These are phyloP conservation scores for Gadopsis bispinosus DNA, from an alignment of 2,797 vertebrate species.

Conservation along the genomic window DNA sequence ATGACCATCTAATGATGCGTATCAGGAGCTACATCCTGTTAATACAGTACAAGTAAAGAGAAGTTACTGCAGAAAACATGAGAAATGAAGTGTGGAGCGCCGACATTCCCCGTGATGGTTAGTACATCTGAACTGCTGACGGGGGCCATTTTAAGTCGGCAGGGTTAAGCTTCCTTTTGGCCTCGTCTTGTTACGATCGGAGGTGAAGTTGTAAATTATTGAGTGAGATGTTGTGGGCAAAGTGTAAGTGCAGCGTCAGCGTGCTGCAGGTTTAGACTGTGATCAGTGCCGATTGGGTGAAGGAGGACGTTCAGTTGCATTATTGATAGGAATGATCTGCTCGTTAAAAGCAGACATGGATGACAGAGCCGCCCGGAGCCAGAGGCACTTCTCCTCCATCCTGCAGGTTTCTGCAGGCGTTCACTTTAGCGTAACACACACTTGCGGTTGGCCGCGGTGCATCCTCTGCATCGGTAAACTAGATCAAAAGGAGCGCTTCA, in stretches of 20 bases:
- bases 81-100: conserved; percentile 6
- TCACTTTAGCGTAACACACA: not conserved
- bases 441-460: not conserved
- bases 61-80: not conserved
- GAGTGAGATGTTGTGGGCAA: conserved; percentile 49
- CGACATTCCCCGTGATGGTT: conserved; percentile 18
- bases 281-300: conserved; percentile 37
- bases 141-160: not conserved
- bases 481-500: conserved; percentile 39
- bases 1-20: not conserved
- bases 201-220: conserved; percentile 66
- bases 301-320: conserved; percentile 4
- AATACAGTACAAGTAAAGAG: not conserved
- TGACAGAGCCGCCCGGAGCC: not conserved
- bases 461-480: conserved; percentile 7
- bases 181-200: conserved; percentile 36
- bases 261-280: conserved; percentile 29
- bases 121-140: conserved; percentile 47
- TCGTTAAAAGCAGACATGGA: conserved; percentile 17
- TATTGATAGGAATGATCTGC: conserved; percentile 27
- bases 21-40: not conserved
- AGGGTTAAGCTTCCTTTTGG: conserved; percentile 56
- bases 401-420: not conserved
- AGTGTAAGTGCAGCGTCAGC: conserved; percentile 56
- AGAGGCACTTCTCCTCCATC: not conserved